These are phyloP conservation scores for Cirrhinus molitorella DNA, from an alignment of 2,797 vertebrate genomes.

Conservation along the genomic window DNA sequence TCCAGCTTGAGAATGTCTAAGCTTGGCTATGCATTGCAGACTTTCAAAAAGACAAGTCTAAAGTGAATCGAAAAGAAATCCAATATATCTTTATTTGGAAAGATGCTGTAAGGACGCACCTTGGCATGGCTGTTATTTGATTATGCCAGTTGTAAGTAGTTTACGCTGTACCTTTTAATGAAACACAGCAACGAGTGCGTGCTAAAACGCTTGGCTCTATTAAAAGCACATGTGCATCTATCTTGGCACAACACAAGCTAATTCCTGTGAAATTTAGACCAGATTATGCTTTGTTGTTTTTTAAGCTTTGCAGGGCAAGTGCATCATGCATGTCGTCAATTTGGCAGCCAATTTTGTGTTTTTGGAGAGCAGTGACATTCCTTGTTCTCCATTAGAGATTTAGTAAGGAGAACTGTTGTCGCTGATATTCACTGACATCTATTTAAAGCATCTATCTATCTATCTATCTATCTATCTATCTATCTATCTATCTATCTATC, in stretches of 20 bases:
- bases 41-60: background rate
- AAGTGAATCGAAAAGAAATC: background rate
- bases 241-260: slow-evolving; percentile 38
- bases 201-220: slow-evolving; percentile 1
- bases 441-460: no score
- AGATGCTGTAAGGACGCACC: slow-evolving; percentile 23
- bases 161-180: slow-evolving; percentile 43
- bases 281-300: slow-evolving; percentile 51
- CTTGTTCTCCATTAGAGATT: slow-evolving; percentile 33
- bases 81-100: slow-evolving; percentile 15
- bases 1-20: background rate
- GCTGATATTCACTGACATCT: background rate
- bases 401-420: background rate
- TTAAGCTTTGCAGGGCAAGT: slow-evolving; percentile 18
- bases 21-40: background rate
- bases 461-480: no score
- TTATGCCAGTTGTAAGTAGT: slow-evolving; percentile 37
- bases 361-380: slow-evolving; percentile 17
- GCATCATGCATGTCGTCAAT: slow-evolving; percentile 35
- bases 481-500: no score
- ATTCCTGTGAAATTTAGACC: slow-evolving; percentile 44
- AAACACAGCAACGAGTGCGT: slow-evolving; percentile 30
- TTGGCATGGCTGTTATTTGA: slow-evolving; percentile 10
- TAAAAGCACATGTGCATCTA: slow-evolving; percentile 46
- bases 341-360: slow-evolving; percentile 38